A percentile compares a stretch with the other conserved stretches of the same genome.
phyloP scores from a whole-genome alignment of 1,140 invertebrate species.

The Luehdorfia chinensis region DNA sequence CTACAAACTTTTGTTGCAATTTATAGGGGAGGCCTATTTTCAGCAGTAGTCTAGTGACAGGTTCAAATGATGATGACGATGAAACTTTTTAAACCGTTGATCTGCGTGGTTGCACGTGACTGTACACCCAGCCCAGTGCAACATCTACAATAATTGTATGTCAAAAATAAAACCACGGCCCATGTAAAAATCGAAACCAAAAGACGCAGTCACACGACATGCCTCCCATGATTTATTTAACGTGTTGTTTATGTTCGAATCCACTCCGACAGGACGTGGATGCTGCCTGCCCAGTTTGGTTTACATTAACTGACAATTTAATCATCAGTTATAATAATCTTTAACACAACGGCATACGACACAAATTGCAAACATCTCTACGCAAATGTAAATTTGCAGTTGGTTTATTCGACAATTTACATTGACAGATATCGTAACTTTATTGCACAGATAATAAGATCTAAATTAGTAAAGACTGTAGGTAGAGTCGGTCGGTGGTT shows the following conservation, averaged over 20 bases:
- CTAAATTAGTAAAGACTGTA: neutral
- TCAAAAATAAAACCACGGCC: neutral
- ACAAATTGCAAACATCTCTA: constrained; percentile 8
- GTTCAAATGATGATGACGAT: too few relatives aligned
- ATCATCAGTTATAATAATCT: constrained; percentile 1
- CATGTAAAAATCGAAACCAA: constrained; percentile 34
- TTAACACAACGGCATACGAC: constrained; percentile 12
- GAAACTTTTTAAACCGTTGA: too few relatives aligned
- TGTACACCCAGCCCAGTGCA: constrained; percentile 1
- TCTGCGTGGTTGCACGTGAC: neutral
- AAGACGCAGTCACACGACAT: constrained; percentile 48
- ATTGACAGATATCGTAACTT: constrained; percentile 1
- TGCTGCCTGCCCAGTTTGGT: constrained; percentile 38
- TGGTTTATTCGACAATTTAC: constrained; percentile 24
- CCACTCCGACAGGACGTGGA: constrained; percentile 39
- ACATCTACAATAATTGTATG: constrained; percentile 9
- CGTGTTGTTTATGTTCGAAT: constrained; percentile 46
- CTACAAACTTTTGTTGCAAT: too few relatives aligned
- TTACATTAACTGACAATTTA: constrained; percentile 34
- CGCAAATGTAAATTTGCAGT: constrained; percentile 14
- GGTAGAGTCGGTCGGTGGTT: neutral
- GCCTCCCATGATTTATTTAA: constrained; percentile 62
- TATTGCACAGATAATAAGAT: constrained; percentile 17
- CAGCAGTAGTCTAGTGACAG: too few relatives aligned
- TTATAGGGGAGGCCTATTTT: too few relatives aligned